Base-by-base conservation (phyloP, 2,797 vertebrate genomes). In the Erpetoichthys calabaricus region DNA sequence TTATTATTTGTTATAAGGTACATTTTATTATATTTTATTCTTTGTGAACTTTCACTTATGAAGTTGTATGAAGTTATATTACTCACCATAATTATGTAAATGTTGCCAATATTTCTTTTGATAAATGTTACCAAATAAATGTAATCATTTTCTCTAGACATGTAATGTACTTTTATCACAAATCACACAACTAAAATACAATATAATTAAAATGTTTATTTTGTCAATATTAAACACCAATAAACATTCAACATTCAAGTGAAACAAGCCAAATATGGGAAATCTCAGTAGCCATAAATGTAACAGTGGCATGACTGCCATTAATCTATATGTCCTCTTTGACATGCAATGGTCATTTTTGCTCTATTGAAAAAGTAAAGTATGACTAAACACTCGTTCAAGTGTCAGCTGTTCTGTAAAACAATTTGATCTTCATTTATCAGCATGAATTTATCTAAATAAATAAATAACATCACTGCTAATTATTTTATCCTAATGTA, bases 41-140 rank as follows among this genome's bases (percentile, higher is more conserved):
- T 51, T 44, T 56, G 51, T 51, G 52, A 51, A 52, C 58, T 59
- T 62, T 52, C 43, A 56, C 41, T 63, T 56, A 62, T 9, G 51
- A 45, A 55, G 42, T 56, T 62, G 46, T 55, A 59, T 59, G 45
- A 55, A 55, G 41, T 62, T 56, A 51, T 53, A 54, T 45, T 55
- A 60, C 53, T 56, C 8, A 45, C 44, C 52, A 57, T 61, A 57
- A 53, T 64, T 55, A 60, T 43, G 47, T 61, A 59, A 53, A 61
- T 64, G 44, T 60, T 61, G 43, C 46, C n/a, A 56, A 57, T n/a
- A 54, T 55, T 54, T 10, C 47, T 49, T 54, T 57, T 60, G 25
- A 25, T 25, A 25, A 59, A 55, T 60, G 47, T 60, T 56, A 60
- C 47, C 45, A 55, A 55, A 55, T 55, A 7, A 43, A 55, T 55